Evolutionary conservation across 2,797 vertebrate species (phyloP), one percentile per base, ranked within the genome.

Genomic region (Catamblyrhynchus diadema): DNA sequence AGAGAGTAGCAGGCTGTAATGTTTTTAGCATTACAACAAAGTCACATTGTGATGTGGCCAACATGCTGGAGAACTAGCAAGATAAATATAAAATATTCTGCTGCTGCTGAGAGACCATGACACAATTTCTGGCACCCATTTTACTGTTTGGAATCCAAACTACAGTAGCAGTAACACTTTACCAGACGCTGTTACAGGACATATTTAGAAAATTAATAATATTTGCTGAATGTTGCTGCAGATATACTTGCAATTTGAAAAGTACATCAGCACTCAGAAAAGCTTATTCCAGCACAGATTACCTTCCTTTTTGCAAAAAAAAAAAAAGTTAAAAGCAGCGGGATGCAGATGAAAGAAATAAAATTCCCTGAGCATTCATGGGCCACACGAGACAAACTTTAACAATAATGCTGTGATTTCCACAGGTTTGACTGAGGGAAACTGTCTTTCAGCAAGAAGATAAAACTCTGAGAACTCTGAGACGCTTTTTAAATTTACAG

Each of bases 71-170:
- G 64, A 93, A 39, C 17, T 27, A 90, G 71, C 23, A 41, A 73
- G 70, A 60, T 44, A 70, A 48, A 23, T 14, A 75, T 7, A 45
- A 77, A 62, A 50, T 18, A 69, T 33, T 75, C 59, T 88, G 35
- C 77, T 92, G 73, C 86, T 92, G 74, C 30, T 67, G 73, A 45
- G 86, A 96, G 78, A 93, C 81, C 78, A 85, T 93, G 94, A 95
- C 75, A 93, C 83, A 95, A 93, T 85, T 91, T 85, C 88, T 97
- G 96, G 96, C 90, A 93, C 39, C n/a, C 50, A 39, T 64, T 84
- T 77, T 11, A 33, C 71, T 77, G 83, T 61, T 37, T 15, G 1
- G 64, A 83, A 85, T 90, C 83, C 93, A 93, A 94, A 64, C 74
- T 91, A 77, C 95, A 85, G 95, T 85, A 96, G 94, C 90, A 89